phyloP scores from a whole-genome alignment of 2,888 invertebrate genomes.

The Portevinia maculata region DNA sequence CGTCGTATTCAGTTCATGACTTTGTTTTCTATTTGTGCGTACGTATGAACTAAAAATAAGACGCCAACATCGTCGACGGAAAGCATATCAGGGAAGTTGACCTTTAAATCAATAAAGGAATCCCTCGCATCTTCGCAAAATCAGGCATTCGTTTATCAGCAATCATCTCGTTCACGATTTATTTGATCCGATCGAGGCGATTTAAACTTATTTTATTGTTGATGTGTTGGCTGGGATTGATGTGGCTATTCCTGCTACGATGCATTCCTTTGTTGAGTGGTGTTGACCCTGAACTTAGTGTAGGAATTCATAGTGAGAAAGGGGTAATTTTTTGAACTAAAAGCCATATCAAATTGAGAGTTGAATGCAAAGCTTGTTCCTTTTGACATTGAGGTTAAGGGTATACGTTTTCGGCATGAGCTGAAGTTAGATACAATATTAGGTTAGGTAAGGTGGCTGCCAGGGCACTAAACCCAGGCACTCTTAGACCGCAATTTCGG shows the following conservation, averaged over 20 bases:
- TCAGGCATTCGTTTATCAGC: not conserved
- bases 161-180: slow-evolving; percentile 33
- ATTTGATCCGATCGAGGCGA: slow-evolving; percentile 26
- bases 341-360: too few relatives aligned
- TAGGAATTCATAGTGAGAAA: too few relatives aligned
- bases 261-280: slow-evolving; percentile 26
- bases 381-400: too few relatives aligned
- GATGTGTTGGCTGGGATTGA: not conserved
- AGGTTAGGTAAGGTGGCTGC: too few relatives aligned
- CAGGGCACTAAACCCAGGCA: too few relatives aligned
- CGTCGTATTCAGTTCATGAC: slow-evolving; percentile 46
- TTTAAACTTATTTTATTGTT: slow-evolving; percentile 28
- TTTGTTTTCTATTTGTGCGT: slow-evolving; percentile 42
- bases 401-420: too few relatives aligned
- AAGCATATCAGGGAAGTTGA: slow-evolving; percentile 54
- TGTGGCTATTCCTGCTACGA: slow-evolving; percentile 14
- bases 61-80: not conserved
- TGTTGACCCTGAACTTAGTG: slow-evolving; percentile 50
- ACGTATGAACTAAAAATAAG: slow-evolving; percentile 34
- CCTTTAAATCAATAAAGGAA: slow-evolving; percentile 66
- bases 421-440: too few relatives aligned
- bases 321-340: too few relatives aligned
- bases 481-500: too few relatives aligned
- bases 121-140: slow-evolving; percentile 23
- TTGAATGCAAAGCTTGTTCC: too few relatives aligned